Base-by-base conservation (phyloP, 2,888 invertebrate species). In the Fabriciana adippe region DNA sequence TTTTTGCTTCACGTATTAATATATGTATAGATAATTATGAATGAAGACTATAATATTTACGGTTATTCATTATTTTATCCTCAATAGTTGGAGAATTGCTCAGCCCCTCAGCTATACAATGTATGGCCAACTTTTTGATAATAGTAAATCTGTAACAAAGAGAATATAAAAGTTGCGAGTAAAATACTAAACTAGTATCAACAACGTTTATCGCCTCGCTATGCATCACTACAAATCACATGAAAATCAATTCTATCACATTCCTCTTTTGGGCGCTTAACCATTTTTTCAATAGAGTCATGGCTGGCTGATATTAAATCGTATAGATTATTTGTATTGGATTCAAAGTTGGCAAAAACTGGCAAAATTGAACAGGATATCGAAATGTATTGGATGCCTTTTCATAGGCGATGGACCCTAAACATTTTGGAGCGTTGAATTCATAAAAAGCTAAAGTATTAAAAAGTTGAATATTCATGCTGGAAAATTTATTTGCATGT, bases 271-370 rank as follows among this genome's bases (percentile, higher is more conserved):
- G 56, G 60, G 16, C 57, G 55, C 53, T 65, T 65, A 31, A 69
- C 53, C 35, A 15, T 50, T 51, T 61, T 61, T 51, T 61, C 51
- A 61, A 64, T 61, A 60, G 62, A 71, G 65, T 68, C 68, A 74
- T 68, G 69, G 64, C 64, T 70, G 69, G 57, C 69, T 72, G 71
- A 67, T 68, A 69, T 72, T 72, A 74, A 74, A 71, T 71, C 66
- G 72, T 65, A 72, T 71, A 69, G 62, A 71, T 69, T 71, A 69
- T 71, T 71, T 69, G 68, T 66, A 56, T 63, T 68, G 72, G 62
- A 64, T 59, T 57, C 64, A n/a, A 48, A n/a, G 56, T 48, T 64
- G 54, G 66, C 16, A 66, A 64, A 71, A 67, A 67, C 55, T 57
- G 35, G 53, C 54, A 16, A 64, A 63, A 31, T 59, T 68, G 54